Percentiles rank a stretch among this genome's conserved stretches.
Conservation (phyloP, 1,140 invertebrate species). For the Micrasema longulum region DNA sequence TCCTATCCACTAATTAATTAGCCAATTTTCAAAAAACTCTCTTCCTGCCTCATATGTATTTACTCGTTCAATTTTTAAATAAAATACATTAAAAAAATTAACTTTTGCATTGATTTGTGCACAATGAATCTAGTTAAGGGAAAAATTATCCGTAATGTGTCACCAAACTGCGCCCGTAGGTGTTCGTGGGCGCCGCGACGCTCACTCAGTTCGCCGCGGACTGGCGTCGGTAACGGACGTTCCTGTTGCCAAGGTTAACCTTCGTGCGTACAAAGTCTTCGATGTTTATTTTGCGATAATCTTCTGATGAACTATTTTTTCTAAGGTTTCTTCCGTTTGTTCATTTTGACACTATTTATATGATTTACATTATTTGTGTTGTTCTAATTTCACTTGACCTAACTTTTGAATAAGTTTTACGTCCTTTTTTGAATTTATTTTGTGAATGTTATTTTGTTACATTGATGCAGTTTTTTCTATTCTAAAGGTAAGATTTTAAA, state of each 20-base stretch:
- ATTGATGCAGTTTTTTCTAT: conserved; percentile 3
- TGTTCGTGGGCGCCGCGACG: conserved; percentile 21
- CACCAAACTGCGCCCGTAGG: conserved; percentile 5
- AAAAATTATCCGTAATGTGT: conserved; percentile 11
- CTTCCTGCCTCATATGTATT: too few species aligned
- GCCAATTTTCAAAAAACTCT: too few species aligned
- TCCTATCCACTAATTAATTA: too few species aligned
- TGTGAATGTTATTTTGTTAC: background rate
- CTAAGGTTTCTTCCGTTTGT: background rate
- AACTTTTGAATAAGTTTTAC: background rate
- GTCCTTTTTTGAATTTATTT: background rate
- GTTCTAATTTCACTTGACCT: background rate
- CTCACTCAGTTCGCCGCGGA: conserved; percentile 32
- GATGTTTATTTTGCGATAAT: conserved; percentile 12
- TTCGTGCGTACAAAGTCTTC: background rate
- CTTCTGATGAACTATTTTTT: background rate
- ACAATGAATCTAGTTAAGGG: conserved; percentile 4
- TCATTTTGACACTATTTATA: background rate
- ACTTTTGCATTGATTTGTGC: conserved; percentile 3
- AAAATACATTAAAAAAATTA: too few species aligned
- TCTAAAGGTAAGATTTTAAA: too few species aligned
- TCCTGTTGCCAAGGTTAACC: background rate
- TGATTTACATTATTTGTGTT: background rate
- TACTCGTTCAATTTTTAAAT: too few species aligned
- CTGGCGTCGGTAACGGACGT: conserved; percentile 35